Evolutionary conservation across 2,797 vertebrate species (phyloP).

Genomic region (Poeciliopsis infans): DNA sequence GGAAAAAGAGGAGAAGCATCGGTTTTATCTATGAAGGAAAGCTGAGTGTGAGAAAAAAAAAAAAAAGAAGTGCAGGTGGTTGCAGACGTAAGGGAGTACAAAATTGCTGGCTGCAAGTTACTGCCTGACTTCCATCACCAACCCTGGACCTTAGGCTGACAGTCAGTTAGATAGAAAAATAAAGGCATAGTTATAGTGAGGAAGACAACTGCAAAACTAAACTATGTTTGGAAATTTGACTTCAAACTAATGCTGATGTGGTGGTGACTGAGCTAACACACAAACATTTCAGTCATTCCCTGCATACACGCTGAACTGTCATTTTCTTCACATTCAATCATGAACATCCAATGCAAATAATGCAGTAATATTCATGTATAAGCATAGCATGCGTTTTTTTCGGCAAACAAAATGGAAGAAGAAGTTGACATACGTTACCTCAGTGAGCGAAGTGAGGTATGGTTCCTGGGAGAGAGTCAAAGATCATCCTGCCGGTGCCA

Average conservation of each 20-base stretch:
- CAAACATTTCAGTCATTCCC: constrained; percentile 30
- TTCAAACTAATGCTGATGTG: constrained; percentile 54
- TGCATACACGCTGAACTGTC: constrained; percentile 39
- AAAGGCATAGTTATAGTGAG: background rate
- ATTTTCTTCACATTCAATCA: constrained; percentile 52
- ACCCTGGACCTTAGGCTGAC: constrained; percentile 26
- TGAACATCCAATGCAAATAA: constrained; percentile 54
- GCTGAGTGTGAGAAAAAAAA: background rate
- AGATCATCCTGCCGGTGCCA: constrained; percentile 73
- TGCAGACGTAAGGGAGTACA: constrained; percentile 36
- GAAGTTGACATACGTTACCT: constrained; percentile 72
- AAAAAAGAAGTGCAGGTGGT: constrained; percentile 45
- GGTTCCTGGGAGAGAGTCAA: constrained; percentile 60
- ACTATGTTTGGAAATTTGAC: constrained; percentile 20
- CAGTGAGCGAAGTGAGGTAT: constrained; percentile 36
- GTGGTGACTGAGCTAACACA: constrained; percentile 51
- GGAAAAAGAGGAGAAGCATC: constrained; percentile 15
- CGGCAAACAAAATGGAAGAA: constrained; percentile 28
- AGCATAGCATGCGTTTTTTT: constrained; percentile 24
- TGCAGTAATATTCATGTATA: constrained; percentile 42
- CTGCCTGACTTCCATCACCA: constrained; percentile 14
- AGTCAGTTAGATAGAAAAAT: background rate
- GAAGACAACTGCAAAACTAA: constrained; percentile 5
- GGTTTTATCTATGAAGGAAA: constrained; percentile 28
- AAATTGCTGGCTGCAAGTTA: constrained; percentile 35